These are phyloP conservation scores for Drosophila sturtevanti DNA, from an alignment of 1,140 invertebrate genomes.

Conservation along the genomic window DNA sequence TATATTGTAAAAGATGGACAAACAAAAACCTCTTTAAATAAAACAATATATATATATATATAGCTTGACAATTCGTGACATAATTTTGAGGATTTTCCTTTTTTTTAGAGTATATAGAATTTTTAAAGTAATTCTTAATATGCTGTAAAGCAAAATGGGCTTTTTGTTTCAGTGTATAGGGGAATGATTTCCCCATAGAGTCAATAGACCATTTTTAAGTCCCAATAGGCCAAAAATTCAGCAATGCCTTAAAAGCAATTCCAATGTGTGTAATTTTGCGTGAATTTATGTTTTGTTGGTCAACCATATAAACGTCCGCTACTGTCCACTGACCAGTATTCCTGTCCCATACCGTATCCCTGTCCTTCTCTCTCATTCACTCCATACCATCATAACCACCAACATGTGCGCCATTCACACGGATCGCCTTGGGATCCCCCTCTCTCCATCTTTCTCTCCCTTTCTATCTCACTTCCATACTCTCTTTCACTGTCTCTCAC, in stretches of 20 bases:
- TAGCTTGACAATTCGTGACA: too few relatives aligned
- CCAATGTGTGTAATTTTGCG: slow-evolving; percentile 56
- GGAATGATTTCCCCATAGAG: slow-evolving; percentile 9
- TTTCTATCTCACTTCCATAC: too few relatives aligned
- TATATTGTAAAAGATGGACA: too few relatives aligned
- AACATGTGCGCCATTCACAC: slow-evolving; percentile 58
- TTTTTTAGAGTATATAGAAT: too few relatives aligned
- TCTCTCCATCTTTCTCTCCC: not conserved
- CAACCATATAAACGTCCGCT: not conserved
- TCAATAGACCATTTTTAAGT: slow-evolving; percentile 13
- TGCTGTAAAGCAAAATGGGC: too few relatives aligned
- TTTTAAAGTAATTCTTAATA: too few relatives aligned
- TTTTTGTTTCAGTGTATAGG: not conserved
- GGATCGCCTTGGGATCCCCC: slow-evolving; percentile 13
- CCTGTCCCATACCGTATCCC: too few relatives aligned
- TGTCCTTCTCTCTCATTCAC: not conserved
- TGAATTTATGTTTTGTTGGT: slow-evolving; percentile 48
- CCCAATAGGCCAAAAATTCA: not conserved
- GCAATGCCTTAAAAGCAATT: slow-evolving; percentile 31
- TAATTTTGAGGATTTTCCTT: too few relatives aligned
- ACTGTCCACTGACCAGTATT: not conserved
- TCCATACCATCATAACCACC: not conserved
- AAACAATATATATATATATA: too few relatives aligned
- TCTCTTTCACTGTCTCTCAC: not conserved
- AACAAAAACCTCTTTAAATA: too few relatives aligned